Conservation (phyloP, 2,888 invertebrate species). For the Thyatira batis region DNA sequence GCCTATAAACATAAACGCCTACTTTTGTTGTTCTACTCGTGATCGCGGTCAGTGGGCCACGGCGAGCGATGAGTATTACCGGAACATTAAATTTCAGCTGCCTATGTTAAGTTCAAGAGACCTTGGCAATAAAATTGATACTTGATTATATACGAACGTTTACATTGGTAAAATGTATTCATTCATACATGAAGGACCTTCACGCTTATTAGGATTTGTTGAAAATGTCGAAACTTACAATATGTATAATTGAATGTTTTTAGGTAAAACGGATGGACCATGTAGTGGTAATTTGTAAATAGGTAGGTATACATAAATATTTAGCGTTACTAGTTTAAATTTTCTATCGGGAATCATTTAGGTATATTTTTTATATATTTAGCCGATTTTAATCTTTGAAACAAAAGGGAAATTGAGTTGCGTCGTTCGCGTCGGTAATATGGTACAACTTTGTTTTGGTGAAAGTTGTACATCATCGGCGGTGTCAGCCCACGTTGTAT, state of each 20-base stretch:
- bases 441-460: slow-evolving; percentile 61
- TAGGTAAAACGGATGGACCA: slow-evolving; percentile 2
- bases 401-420: slow-evolving; percentile 39
- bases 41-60: slow-evolving; percentile 77
- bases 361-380: not conserved
- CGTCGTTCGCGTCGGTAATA: slow-evolving; percentile 18
- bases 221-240: not conserved
- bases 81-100: slow-evolving; percentile 58
- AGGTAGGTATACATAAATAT: not conserved
- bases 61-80: slow-evolving; percentile 66
- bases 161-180: slow-evolving; percentile 2
- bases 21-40: slow-evolving; percentile 58
- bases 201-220: slow-evolving; percentile 3
- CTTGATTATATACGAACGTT: slow-evolving; percentile 8
- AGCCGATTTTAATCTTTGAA: not conserved
- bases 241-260: not conserved
- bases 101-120: slow-evolving; percentile 43
- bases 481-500: slow-evolving; percentile 31
- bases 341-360: not conserved
- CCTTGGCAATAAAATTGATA: slow-evolving; percentile 47
- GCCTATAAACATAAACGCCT: slow-evolving; percentile 54
- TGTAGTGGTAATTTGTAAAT: not conserved
- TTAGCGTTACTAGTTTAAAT: not conserved
- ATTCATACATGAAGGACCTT: slow-evolving; percentile 9
- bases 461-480: slow-evolving; percentile 74